phyloP scores from a whole-genome alignment of 2,113 vertebrate genomes.

The Genyomyrus donnyi region DNA sequence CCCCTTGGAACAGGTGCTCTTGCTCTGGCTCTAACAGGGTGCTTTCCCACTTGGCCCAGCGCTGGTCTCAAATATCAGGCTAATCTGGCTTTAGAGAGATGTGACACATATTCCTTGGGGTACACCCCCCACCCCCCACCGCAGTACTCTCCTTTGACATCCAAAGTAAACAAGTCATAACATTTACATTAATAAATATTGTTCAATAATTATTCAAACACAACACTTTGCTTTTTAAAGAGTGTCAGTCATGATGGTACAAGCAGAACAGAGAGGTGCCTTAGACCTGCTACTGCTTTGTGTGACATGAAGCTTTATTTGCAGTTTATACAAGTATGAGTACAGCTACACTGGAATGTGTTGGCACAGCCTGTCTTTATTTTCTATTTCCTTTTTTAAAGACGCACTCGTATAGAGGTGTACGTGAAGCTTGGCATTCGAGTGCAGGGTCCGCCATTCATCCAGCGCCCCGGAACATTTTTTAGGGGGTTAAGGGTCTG shows the following conservation, averaged over 20 bases:
- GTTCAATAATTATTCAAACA: neutral
- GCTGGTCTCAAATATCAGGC: constrained; percentile 46
- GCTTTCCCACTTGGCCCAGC: constrained; percentile 45
- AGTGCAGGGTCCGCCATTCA: neutral
- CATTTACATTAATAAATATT: neutral
- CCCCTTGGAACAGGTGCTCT: constrained; percentile 39
- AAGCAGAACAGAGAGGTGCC: neutral
- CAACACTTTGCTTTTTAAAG: neutral
- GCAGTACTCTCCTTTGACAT: neutral
- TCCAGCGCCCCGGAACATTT: neutral
- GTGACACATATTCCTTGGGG: neutral
- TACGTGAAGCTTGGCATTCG: neutral
- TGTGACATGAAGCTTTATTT: neutral
- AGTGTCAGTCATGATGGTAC: neutral
- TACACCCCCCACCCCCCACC: neutral
- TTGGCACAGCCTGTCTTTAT: neutral
- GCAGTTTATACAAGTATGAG: neutral
- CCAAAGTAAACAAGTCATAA: neutral
- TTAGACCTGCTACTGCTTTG: neutral
- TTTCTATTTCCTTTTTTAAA: neutral
- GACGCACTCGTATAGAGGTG: neutral
- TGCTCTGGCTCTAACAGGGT: constrained; percentile 41
- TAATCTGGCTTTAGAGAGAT: neutral
- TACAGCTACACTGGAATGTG: neutral
- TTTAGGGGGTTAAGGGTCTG: neutral